Evolutionary conservation across 2,797 vertebrate genomes (phyloP).

Genomic region (Microcaecilia unicolor): DNA sequence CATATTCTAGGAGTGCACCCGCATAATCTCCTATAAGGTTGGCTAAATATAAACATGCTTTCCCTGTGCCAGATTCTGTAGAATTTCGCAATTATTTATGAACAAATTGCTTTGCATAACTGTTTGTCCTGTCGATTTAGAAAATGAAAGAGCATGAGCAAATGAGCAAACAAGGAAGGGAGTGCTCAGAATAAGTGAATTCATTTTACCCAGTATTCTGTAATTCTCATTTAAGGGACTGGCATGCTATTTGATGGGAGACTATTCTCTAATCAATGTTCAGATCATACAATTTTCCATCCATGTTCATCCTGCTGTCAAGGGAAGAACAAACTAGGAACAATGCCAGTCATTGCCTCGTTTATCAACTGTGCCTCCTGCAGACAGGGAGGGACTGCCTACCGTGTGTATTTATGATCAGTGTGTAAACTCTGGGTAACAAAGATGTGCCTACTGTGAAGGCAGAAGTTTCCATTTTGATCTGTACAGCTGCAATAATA

Average conservation of each 20-base stretch:
- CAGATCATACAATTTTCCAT: not conserved
- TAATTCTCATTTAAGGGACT: not conserved
- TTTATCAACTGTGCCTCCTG: not conserved
- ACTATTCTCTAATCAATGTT: not conserved
- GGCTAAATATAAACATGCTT: no score
- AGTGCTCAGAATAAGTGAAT: not conserved
- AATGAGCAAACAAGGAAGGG: not conserved
- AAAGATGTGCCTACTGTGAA: not conserved
- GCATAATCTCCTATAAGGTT: no score
- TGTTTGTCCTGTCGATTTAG: not conserved
- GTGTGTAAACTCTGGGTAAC: not conserved
- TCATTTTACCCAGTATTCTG: not conserved
- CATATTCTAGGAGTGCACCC: no score
- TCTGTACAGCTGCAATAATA: no score
- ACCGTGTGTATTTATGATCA: not conserved
- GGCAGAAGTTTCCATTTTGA: not conserved
- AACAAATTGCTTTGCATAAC: not conserved
- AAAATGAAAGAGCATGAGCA: not conserved
- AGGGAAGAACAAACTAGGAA: not conserved
- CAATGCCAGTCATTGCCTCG: not conserved
- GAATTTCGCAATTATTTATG: conserved; percentile 3
- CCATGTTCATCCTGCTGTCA: not conserved
- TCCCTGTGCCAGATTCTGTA: no score
- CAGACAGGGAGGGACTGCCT: not conserved
- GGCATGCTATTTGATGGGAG: not conserved